phyloP scores from a whole-genome alignment of 1,140 invertebrate genomes.

The Caenorhabditis brenneri region DNA sequence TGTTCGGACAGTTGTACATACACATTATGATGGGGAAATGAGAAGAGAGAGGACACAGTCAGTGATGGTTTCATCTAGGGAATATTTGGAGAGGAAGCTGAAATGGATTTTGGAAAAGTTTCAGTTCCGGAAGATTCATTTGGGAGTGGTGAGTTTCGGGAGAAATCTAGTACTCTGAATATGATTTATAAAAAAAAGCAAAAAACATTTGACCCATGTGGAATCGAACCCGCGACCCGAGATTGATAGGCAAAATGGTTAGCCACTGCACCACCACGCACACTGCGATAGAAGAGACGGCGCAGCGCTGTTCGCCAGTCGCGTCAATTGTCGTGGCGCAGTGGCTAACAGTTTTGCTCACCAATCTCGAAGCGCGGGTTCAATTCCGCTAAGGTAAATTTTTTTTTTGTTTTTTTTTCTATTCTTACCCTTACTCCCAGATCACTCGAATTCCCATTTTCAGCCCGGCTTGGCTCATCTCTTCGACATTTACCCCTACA shows the following conservation, averaged over 20 bases:
- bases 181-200: neutral
- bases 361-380: no score
- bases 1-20: neutral
- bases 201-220: neutral
- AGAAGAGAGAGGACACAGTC: neutral
- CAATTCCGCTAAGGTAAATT: no score
- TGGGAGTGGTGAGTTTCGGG: neutral
- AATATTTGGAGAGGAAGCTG: slow-evolving; percentile 9
- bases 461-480: neutral
- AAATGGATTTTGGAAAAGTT: neutral
- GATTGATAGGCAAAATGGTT: no score
- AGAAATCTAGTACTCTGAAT: neutral
- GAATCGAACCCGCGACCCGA: no score
- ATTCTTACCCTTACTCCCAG: no score
- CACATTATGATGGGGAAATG: neutral
- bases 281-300: no score
- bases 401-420: no score
- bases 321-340: no score
- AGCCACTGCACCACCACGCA: no score
- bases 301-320: no score
- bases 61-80: neutral
- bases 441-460: no score
- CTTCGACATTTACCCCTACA: neutral
- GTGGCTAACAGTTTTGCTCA: no score
- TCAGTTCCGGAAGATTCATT: slow-evolving; percentile 11